Conservation (phyloP, 2,113 vertebrate species). For the Sander lucioperca region DNA sequence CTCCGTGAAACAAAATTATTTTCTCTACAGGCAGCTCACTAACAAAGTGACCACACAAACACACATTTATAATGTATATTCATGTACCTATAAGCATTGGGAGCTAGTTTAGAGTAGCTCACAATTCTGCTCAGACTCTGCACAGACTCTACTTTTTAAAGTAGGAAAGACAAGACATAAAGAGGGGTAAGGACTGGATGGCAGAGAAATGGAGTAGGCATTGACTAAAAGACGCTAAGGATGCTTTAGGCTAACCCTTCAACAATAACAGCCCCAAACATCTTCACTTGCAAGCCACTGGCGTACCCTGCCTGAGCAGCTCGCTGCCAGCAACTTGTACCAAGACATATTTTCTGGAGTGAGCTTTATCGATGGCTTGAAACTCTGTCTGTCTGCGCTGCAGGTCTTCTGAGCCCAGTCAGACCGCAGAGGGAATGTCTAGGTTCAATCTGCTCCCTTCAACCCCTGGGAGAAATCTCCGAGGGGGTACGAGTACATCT, state of each 20-base stretch:
- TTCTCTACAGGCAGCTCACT: not conserved
- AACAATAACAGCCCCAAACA: constrained; percentile 54
- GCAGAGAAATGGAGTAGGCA: constrained; percentile 4
- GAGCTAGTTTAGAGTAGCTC: not conserved
- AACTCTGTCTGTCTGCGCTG: constrained; percentile 28
- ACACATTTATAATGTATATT: not conserved
- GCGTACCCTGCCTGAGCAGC: constrained; percentile 29
- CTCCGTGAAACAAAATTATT: not conserved
- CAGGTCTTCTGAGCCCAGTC: constrained; percentile 30
- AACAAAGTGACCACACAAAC: not conserved
- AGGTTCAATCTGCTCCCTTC: constrained; percentile 14
- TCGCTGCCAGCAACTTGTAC: constrained; percentile 31
- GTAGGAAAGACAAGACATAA: not conserved
- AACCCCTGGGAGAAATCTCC: constrained; percentile 30
- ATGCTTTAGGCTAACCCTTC: constrained; percentile 63
- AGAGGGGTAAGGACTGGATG: not conserved
- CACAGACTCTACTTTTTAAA: constrained; percentile 4
- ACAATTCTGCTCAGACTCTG: constrained; percentile 2
- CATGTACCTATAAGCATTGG: not conserved
- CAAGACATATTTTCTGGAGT: constrained; percentile 20
- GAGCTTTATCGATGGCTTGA: constrained; percentile 26
- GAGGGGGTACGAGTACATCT: constrained; percentile 37
- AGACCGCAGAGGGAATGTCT: constrained; percentile 29
- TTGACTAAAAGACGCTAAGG: constrained; percentile 39
- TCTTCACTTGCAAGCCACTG: constrained; percentile 47